These are phyloP conservation scores for Metacarcinus magister DNA, from an alignment of 2,888 invertebrate species.

Conservation along the genomic window DNA sequence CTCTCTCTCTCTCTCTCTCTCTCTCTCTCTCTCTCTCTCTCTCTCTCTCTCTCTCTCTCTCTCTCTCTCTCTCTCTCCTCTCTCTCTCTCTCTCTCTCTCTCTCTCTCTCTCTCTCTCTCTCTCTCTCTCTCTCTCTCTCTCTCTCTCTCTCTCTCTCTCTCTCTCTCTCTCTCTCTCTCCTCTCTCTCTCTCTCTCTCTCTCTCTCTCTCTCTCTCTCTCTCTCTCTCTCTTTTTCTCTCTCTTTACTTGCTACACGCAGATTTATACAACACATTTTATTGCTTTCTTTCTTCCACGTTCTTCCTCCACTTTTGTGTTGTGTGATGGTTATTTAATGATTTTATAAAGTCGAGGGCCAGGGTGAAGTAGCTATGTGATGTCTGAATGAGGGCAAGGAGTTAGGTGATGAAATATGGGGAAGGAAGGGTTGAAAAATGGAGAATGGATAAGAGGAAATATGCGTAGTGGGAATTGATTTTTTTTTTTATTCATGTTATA, in stretches of 20 bases:
- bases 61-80: background rate
- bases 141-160: background rate
- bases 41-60: background rate
- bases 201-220: background rate
- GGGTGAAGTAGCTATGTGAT: background rate
- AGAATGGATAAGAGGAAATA: background rate
- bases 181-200: background rate
- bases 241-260: background rate
- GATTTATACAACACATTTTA: too few species aligned
- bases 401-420: background rate
- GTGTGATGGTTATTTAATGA: too few species aligned
- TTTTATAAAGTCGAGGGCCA: too few species aligned
- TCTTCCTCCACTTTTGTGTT: too few species aligned
- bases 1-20: background rate
- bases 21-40: background rate
- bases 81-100: conserved; percentile 5
- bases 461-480: background rate
- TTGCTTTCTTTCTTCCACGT: too few species aligned
- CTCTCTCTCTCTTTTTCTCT: background rate
- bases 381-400: background rate
- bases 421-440: background rate
- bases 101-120: background rate
- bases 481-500: background rate
- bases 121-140: conserved; percentile 21
- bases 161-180: background rate